Evolutionary conservation across 2,888 invertebrate species (phyloP), one percentile per base, ranked within the genome.

Genomic region (Leptinotarsa rubiginosa): DNA sequence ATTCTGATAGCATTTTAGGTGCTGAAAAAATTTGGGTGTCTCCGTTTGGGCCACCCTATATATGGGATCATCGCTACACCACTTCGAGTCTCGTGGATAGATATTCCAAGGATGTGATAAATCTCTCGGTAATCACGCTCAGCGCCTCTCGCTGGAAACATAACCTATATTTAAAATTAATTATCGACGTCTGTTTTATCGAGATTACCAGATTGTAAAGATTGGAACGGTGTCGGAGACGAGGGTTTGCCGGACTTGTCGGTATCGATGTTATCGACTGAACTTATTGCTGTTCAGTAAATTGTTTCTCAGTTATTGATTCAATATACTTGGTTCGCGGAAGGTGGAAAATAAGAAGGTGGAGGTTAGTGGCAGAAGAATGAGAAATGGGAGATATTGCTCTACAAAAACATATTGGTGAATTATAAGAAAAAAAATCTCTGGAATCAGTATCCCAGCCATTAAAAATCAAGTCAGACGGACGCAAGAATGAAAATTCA

Each of bases 161-260:
- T 69, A 69, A 69, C 69, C 69, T 69, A 69, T 69, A 69, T 69
- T 69, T 69, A 69, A 69, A 69, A 69, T 56, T 56, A 54, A 69
- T 69, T 56, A 69, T 69, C 69, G 56, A 47, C 52, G 52, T 31
- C 31, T 20, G 52, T 41, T 68, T 47, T 56, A 47, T 56, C 56
- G 56, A 69, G 56, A 69, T 69, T 41, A 31, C 56, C 22, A 69
- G 56, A 69, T 69, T 41, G 47, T 56, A 54, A 54, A 69, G 56
- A 56, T 69, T 56, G 56, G 41, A 62, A 62, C n/a, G 62, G 62
- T 62, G 31, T 62, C 62, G 62, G 62, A 16, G 18, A 31, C 31
- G 41, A 31, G 41, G 62, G 62, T 62, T 31, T 62, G 25, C 31
- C 41, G 31, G 7, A n/a, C 31, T 62, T 62, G 62, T 62, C 41